Evolutionary conservation across 2,888 invertebrate species (phyloP), one percentile per base, ranked within the genome.

Genomic region (Lissocephala sabroskyi): DNA sequence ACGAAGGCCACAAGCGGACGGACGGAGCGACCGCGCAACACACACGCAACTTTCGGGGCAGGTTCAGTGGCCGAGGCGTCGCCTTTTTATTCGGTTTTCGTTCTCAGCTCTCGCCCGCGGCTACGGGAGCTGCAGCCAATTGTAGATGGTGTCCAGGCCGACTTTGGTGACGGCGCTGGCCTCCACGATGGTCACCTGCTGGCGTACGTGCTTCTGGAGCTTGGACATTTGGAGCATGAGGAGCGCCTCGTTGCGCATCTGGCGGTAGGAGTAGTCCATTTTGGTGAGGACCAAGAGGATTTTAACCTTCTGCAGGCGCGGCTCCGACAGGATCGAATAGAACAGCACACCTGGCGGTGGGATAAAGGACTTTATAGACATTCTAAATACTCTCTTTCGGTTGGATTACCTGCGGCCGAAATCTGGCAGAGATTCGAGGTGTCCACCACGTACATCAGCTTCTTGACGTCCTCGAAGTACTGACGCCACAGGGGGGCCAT

Each of bases 351-450:
- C 93, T 37, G 39, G 2, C 30, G 41, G n/a, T n/a, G n/a, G n/a
- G n/a, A n/a, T n/a, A n/a, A n/a, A n/a, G n/a, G n/a, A n/a, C n/a
- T n/a, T n/a, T n/a, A n/a, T n/a, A n/a, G n/a, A n/a, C n/a, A n/a
- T n/a, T n/a, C n/a, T n/a, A n/a, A n/a, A n/a, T n/a, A n/a, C n/a
- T n/a, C n/a, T n/a, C n/a, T n/a, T n/a, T n/a, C n/a, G n/a, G n/a
- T n/a, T n/a, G n/a, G n/a, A n/a, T n/a, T n/a, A 80, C 85, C 92
- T 10, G 94, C 93, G 1, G 92, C 92, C 1, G 94, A 93, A 74
- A 94, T 94, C 85, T 94, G 94, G 68, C 94, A 94, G 32, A 94
- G 85, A 85, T 94, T 94, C 9, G 94, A 93, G 0, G 92, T 90
- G 77, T 95, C 94, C 13, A 94, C 91, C 1, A 94, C 93, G 73